Base-by-base conservation (phyloP, 2,113 vertebrate genomes). In the Platichthys flesus region DNA sequence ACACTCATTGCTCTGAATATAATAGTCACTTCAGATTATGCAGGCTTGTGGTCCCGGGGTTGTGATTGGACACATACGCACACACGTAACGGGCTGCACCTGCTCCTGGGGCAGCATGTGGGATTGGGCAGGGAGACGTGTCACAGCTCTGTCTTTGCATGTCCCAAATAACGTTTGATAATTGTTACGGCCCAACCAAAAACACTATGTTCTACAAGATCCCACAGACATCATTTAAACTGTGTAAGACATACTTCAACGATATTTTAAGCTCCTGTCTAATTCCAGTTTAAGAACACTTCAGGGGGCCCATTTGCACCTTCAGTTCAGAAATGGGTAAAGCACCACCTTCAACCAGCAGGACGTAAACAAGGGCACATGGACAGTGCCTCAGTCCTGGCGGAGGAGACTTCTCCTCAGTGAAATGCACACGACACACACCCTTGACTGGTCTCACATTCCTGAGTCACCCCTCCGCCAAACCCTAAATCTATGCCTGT, bases 361-460 rank as follows among this genome's bases (percentile, higher is more conserved):
- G 71, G 65, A 79, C 31, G 70, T 88, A 90, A 88, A 89, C 85
- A 88, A 83, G 72, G 15, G 64, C 81, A 85, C 82, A 84, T 71
- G 74, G 52, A 76, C 49, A 56, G 75, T 62, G 21, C 51, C 71
- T 61, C 35, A 49, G 59, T 68, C 54, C 62, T 79, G 52, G 47
- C 37, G 45, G 45, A 79, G 70, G 75, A 78, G 28, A 76, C 68
- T 62, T 58, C 71, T 75, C n/a, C 0, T 69, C 71, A 58, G 49
- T 59, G 65, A 71, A 78, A 58, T 23, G 40, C 66, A 85, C 73
- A 85, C 14, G n/a, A 68, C 73, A 79, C 76, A 83, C 79, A 86
- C 74, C 54, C 80, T 78, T 74, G 83, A 85, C 83, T 88, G 78
- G 72, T 78, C 85, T 85, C 77, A 79, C 89, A 90, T 91, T 92